Evolutionary conservation across 2,113 vertebrate species (phyloP), one percentile per base, ranked within the genome.

Genomic region (Sylvilagus bachmani): DNA sequence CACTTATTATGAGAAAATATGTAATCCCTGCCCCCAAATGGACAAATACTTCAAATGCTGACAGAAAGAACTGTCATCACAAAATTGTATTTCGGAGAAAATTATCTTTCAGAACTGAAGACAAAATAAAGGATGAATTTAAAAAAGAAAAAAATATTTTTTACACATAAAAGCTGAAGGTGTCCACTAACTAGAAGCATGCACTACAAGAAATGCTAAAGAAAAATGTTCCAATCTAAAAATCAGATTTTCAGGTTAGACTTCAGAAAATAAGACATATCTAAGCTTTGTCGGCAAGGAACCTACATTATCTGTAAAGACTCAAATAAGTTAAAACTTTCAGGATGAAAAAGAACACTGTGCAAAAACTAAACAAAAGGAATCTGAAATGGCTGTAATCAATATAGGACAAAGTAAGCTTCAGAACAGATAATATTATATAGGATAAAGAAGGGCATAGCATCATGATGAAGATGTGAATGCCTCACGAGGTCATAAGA

Each of bases 141-240:
- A 55, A 11, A 87, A 67, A 74, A 25, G 10, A 6, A 75, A 55
- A 67, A 91, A 51, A 71, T n/a, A 66, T 12, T 83, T 92, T 7
- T 79, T 33, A 58, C 14, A 64, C 73, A 83, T 89, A 78, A 93
- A 88, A 94, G 31, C 38, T 25, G 29, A 64, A 77, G 16, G 21
- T 3, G 77, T 69, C 38, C 2, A 25, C 61, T 8, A 75, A 79
- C 67, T 51, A 6, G 13, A 85, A 22, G 55, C 10, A 2, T 70
- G 2, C 2, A 80, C 4, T 53, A 27, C 24, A 55, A 86, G 61
- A 89, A 85, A 81, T 83, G 38, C 21, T 93, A 73, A 62, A 33
- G 67, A 74, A 33, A 73, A 79, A 79, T 9, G 92, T 14, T 77
- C 3, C 79, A 79, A 87, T 74, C 71, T 67, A 79, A 94, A 96